Conservation (phyloP, 2,113 vertebrate species). For the Callithrix jacchus region DNA sequence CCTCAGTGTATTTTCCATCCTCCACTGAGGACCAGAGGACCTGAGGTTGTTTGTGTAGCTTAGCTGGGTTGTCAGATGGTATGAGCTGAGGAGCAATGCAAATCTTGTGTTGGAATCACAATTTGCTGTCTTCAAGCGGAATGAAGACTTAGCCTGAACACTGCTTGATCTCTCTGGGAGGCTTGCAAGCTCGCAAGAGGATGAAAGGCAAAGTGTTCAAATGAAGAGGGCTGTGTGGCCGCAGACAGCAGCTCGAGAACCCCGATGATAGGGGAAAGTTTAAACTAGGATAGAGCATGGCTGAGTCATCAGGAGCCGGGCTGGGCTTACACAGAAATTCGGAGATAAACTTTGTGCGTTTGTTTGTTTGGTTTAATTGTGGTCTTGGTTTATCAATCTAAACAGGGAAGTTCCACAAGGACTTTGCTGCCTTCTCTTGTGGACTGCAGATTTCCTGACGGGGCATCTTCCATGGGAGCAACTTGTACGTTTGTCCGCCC, state of each 20-base stretch:
- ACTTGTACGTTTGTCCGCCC: neutral
- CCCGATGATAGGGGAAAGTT: neutral
- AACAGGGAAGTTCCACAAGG: slow-evolving; percentile 46
- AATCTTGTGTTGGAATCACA: neutral
- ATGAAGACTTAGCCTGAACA: neutral
- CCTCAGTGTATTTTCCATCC: neutral
- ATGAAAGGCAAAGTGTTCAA: neutral
- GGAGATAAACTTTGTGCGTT: slow-evolving; percentile 46
- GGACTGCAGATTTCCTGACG: neutral
- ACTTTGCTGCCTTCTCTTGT: neutral
- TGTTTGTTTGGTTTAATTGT: slow-evolving; percentile 58
- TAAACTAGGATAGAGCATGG: neutral
- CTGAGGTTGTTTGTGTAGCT: neutral
- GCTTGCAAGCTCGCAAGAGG: neutral
- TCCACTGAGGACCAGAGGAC: rapidly evolving
- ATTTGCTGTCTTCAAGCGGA: neutral
- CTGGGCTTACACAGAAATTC: neutral
- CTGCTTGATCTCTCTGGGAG: neutral
- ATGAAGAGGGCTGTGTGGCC: neutral
- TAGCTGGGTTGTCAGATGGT: neutral
- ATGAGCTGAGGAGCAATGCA: neutral
- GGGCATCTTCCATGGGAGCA: neutral
- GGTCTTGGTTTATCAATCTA: neutral
- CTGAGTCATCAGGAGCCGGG: neutral
- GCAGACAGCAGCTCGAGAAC: neutral